phyloP scores from a whole-genome alignment of 2,888 invertebrate species.

The Apodemia hepburni region DNA sequence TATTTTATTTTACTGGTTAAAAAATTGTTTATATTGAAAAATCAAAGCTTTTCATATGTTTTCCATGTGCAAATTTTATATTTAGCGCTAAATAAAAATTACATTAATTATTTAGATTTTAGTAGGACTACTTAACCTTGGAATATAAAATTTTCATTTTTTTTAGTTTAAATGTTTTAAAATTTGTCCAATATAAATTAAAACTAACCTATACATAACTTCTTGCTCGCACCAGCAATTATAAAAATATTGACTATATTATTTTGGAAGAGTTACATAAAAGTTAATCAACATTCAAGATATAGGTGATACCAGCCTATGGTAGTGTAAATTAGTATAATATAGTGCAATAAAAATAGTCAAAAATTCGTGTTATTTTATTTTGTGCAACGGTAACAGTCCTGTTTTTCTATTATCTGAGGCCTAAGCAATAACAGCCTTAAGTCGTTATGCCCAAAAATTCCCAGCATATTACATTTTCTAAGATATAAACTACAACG shows the following conservation, averaged over 20 bases:
- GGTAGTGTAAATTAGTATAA: background rate
- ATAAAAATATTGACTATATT: slow-evolving; percentile 66
- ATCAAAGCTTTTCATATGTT: too few species aligned
- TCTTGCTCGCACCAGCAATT: slow-evolving; percentile 57
- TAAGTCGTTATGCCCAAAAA: background rate
- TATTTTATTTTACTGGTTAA: too few species aligned
- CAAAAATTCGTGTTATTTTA: background rate
- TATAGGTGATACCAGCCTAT: background rate
- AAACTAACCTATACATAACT: slow-evolving; percentile 50
- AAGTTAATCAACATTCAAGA: slow-evolving; percentile 23
- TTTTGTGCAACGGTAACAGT: background rate
- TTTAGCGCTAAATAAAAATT: too few species aligned
- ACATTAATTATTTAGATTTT: too few species aligned
- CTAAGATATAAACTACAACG: background rate
- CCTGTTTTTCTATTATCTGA: background rate
- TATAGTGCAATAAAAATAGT: background rate
- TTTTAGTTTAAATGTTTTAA: slow-evolving; percentile 25
- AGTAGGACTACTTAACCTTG: too few species aligned
- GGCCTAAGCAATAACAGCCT: background rate
- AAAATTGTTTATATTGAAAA: too few species aligned
- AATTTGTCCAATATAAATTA: slow-evolving; percentile 36
- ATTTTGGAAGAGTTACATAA: slow-evolving; percentile 47
- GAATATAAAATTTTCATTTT: too few species aligned
- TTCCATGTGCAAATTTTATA: too few species aligned
- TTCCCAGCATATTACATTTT: background rate